These are phyloP conservation scores for Cephalopachus bancanus DNA, from an alignment of 2,797 vertebrate species.

Conservation along the genomic window DNA sequence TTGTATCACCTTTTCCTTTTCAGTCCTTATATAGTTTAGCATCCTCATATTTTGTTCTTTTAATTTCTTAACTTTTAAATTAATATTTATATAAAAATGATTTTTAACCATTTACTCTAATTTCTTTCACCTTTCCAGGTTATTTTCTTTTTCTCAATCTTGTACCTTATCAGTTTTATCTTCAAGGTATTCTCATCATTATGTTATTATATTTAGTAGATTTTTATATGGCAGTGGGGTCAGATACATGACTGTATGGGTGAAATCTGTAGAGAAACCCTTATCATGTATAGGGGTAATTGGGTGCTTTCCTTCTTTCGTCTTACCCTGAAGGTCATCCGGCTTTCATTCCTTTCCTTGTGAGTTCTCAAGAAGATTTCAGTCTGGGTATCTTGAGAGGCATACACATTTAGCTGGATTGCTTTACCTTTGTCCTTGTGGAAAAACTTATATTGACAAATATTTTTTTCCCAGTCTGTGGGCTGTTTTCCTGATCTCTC, in stretches of 20 bases:
- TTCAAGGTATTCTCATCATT: not conserved
- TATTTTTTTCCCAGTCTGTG: too few relatives aligned
- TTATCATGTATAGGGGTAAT: not conserved
- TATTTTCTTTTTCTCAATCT: not conserved
- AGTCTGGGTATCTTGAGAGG: not conserved
- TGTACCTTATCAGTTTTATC: not conserved
- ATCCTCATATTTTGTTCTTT: not conserved
- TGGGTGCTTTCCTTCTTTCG: not conserved
- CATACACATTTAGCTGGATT: not conserved
- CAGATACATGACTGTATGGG: not conserved
- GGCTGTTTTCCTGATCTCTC: too few relatives aligned
- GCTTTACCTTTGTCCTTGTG: not conserved
- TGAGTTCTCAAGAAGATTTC: not conserved
- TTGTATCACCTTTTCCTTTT: too few relatives aligned
- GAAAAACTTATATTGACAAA: not conserved
- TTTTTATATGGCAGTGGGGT: not conserved
- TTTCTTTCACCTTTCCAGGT: not conserved
- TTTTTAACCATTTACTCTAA: not conserved
- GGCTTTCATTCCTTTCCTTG: not conserved
- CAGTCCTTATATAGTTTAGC: not conserved
- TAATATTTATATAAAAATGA: not conserved
- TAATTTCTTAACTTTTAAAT: not conserved
- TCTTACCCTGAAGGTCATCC: not conserved
- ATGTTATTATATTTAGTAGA: not conserved
- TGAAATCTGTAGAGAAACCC: not conserved